Conservation (phyloP, 2,797 vertebrate species). For the Vultur gryphus region DNA sequence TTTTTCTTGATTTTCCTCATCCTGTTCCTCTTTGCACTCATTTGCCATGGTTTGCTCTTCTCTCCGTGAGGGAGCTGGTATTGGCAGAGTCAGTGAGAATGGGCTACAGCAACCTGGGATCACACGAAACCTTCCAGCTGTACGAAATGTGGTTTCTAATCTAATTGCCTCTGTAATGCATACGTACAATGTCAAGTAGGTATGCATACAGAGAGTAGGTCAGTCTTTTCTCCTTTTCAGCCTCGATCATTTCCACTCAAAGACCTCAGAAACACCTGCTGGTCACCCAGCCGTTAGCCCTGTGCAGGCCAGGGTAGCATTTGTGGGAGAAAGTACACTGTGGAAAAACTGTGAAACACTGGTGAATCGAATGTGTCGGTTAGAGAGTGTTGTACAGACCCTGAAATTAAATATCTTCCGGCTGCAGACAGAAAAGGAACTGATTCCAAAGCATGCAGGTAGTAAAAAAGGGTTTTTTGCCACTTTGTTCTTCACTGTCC, state of each 20-base stretch:
- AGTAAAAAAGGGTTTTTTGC: neutral
- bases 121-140: neutral
- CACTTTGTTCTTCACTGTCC: neutral
- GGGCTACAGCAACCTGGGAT: neutral
- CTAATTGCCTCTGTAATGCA: fast-evolving
- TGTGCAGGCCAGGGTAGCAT: slow-evolving; percentile 3
- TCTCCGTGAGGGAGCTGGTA: neutral
- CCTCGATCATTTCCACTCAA: neutral
- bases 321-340: slow-evolving; percentile 18
- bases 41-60: neutral
- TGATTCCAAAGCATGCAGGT: slow-evolving; percentile 70
- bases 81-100: neutral
- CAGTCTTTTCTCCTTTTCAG: neutral
- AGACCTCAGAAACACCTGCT: neutral
- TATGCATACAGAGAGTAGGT: no score
- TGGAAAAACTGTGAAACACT: slow-evolving; percentile 72
- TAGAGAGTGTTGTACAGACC: slow-evolving; percentile 76
- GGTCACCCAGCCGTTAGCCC: slow-evolving; percentile 38
- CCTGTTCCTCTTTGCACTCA: neutral
- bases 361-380: slow-evolving; percentile 57
- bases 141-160: fast-evolving
- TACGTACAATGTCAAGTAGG: no score
- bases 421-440: slow-evolving; percentile 71
- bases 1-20: neutral
- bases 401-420: slow-evolving; percentile 70